A percentile compares a stretch with the other conserved stretches of the same genome.
These are phyloP conservation scores for Cricetomys ansorgei DNA, from an alignment of 2,113 vertebrate genomes.

Conservation along the genomic window DNA sequence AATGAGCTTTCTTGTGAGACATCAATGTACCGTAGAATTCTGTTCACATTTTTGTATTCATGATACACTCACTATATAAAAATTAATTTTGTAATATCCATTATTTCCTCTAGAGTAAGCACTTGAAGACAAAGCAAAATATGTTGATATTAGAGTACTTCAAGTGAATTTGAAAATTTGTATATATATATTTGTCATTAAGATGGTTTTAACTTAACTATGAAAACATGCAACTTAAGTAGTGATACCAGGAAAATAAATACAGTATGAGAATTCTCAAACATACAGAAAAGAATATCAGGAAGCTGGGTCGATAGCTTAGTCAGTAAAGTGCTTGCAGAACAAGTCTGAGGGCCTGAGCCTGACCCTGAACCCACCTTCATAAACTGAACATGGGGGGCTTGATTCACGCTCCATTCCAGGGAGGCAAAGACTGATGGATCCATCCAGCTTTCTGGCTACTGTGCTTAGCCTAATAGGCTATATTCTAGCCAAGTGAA, in stretches of 20 bases:
- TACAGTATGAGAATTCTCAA: not conserved
- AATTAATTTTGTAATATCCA: not conserved
- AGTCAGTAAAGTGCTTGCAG: not conserved
- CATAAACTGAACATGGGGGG: not conserved
- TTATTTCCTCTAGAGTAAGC: not conserved
- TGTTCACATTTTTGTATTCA: not conserved
- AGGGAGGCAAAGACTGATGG: not conserved
- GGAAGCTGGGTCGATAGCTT: not conserved
- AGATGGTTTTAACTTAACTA: not conserved
- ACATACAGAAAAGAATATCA: not conserved
- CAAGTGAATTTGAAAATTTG: slow-evolving; percentile 6
- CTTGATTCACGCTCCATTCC: too few relatives aligned
- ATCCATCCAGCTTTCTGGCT: not conserved
- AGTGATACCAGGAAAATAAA: not conserved
- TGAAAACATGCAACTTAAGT: not conserved
- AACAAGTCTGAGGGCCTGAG: not conserved
- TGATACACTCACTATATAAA: fast-evolving
- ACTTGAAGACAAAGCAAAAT: not conserved
- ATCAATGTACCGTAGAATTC: not conserved
- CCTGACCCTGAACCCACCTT: not conserved
- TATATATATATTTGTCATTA: not conserved
- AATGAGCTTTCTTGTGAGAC: not conserved
- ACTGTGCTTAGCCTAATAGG: too few relatives aligned
- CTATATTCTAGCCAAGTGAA: not conserved
- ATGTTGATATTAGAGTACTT: not conserved